A percentile compares a stretch with the other conserved stretches of the same genome.
phyloP scores from a whole-genome alignment of 2,888 invertebrate species.

The Rapana venosa region DNA sequence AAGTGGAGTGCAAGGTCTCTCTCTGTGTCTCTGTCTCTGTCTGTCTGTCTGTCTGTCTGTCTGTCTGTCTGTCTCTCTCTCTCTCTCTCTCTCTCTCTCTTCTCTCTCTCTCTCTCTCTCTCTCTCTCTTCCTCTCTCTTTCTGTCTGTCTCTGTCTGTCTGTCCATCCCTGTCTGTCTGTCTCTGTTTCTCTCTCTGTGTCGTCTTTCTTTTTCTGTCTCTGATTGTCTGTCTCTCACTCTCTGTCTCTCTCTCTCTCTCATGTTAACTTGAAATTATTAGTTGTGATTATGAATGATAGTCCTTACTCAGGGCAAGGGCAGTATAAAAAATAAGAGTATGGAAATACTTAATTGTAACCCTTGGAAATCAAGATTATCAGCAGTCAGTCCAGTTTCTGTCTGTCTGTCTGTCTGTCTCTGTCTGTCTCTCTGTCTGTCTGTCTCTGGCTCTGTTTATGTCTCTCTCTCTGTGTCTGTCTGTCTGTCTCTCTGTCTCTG shows the following conservation, averaged over 20 bases:
- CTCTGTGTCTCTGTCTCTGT: neutral
- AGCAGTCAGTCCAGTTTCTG: too few species aligned
- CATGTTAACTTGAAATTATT: too few species aligned
- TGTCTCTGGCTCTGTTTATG: neutral
- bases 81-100: conserved; percentile 2
- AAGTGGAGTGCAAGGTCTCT: neutral
- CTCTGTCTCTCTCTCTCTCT: too few species aligned
- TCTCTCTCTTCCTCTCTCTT: neutral
- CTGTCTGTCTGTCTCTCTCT: conserved; percentile 18
- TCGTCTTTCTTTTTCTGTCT: too few species aligned
- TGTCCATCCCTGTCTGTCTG: neutral
- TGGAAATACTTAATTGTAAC: too few species aligned
- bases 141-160: neutral
- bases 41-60: conserved; percentile 3
- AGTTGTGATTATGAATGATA: too few species aligned
- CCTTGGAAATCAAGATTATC: too few species aligned
- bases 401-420: neutral
- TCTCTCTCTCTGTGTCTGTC: neutral
- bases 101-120: neutral
- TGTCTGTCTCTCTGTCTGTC: neutral
- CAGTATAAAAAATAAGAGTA: too few species aligned
- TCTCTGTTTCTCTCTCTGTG: too few species aligned
- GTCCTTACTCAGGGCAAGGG: too few species aligned
- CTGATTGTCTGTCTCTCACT: too few species aligned
- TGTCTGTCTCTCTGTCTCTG: neutral